Percentiles rank a stretch among this genome's conserved stretches.
These are phyloP conservation scores for Mugil cephalus DNA, from an alignment of 2,113 vertebrate genomes.

Conservation along the genomic window DNA sequence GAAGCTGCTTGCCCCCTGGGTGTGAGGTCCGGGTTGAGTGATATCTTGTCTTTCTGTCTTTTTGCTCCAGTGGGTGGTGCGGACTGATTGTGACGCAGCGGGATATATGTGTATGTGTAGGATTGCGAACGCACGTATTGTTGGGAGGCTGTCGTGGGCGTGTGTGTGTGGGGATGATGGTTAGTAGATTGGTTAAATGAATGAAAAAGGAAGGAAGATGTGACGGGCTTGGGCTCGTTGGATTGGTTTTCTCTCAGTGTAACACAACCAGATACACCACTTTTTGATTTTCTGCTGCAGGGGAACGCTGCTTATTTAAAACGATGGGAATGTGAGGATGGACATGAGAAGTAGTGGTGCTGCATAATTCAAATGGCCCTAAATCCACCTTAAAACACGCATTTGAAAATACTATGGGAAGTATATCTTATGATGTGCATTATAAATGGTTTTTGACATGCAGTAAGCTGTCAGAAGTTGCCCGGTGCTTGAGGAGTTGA, in stretches of 20 bases:
- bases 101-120: conserved; percentile 13
- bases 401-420: conserved; percentile 1
- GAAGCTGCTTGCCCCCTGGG: conserved; percentile 43
- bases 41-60: conserved; percentile 61
- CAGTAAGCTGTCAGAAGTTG: background rate
- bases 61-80: conserved; percentile 71
- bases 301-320: conserved; percentile 12
- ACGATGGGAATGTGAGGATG: conserved; percentile 4
- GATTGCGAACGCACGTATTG: background rate
- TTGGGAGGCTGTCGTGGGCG: no score
- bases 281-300: conserved; percentile 13
- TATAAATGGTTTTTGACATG: background rate
- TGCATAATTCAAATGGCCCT: conserved; percentile 20
- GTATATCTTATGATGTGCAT: background rate
- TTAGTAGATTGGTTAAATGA: conserved; percentile 40
- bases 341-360: background rate
- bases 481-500: background rate
- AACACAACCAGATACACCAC: conserved; percentile 1
- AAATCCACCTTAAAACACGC: conserved; percentile 20
- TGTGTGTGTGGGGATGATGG: background rate
- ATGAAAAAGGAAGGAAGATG: conserved; percentile 18
- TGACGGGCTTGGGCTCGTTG: background rate
- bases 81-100: conserved; percentile 52
- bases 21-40: conserved; percentile 73
- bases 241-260: conserved; percentile 29